Conservation (phyloP, 2,888 invertebrate species). For the Eucera pruinosa region DNA sequence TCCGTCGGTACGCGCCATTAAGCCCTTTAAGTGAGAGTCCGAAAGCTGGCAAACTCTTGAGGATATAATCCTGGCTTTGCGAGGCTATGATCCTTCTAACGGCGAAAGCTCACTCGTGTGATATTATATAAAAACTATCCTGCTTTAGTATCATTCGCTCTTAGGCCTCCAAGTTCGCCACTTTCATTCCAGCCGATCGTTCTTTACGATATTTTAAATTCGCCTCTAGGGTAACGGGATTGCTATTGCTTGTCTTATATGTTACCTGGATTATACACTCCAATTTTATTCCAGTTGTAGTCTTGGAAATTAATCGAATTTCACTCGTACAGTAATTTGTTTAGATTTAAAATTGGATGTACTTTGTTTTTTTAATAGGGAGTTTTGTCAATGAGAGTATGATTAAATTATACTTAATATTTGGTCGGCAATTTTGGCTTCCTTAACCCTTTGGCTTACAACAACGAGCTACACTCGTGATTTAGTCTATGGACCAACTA, state of each 20-base stretch:
- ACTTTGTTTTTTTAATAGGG: too few species aligned
- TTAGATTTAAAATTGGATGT: too few species aligned
- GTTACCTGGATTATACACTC: background rate
- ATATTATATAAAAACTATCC: conserved; percentile 53
- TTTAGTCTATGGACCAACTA: too few species aligned
- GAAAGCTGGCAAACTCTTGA: conserved; percentile 82
- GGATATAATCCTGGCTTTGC: conserved; percentile 80
- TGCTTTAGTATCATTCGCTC: conserved; percentile 33
- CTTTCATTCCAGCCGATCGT: conserved; percentile 42
- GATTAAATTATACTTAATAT: too few species aligned
- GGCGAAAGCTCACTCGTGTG: conserved; percentile 36
- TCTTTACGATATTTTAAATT: conserved; percentile 44
- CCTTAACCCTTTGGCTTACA: too few species aligned
- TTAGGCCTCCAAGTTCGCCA: conserved; percentile 45
- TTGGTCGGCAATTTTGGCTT: too few species aligned
- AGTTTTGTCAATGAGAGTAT: too few species aligned
- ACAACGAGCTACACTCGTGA: too few species aligned
- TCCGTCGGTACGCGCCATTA: conserved; percentile 30
- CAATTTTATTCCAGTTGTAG: too few species aligned
- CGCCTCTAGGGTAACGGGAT: background rate
- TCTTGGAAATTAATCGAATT: too few species aligned
- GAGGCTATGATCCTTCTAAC: conserved; percentile 49
- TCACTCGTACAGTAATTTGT: too few species aligned
- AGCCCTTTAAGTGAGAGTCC: conserved; percentile 78
- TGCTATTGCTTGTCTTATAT: conserved; percentile 3